Evolutionary conservation across 2,113 vertebrate species (phyloP).

Genomic region (Oncorhynchus clarkii): DNA sequence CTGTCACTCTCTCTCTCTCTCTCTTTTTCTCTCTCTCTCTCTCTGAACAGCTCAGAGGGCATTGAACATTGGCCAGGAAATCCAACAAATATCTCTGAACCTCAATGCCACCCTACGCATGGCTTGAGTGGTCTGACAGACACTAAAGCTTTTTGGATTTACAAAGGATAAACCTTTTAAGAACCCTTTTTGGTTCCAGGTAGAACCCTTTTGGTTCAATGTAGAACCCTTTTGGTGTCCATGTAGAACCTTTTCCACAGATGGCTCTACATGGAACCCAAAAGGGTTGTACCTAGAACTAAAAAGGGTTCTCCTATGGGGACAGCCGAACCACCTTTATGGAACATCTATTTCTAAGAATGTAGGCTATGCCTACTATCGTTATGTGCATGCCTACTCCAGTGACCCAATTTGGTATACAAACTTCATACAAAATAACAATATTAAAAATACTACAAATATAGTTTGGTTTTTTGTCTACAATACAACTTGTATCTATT

Average conservation of each 20-base stretch:
- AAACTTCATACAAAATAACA: background rate
- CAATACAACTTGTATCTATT: background rate
- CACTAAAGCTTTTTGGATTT: background rate
- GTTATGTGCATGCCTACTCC: no score
- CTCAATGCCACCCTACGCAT: slow-evolving; percentile 15
- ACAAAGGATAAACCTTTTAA: background rate
- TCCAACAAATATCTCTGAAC: slow-evolving; percentile 32
- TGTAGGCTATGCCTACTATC: no score
- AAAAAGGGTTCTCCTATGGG: no score
- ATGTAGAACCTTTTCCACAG: no score
- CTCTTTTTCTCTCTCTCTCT: background rate
- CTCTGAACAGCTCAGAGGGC: background rate
- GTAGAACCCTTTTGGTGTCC: no score
- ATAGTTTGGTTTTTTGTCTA: background rate
- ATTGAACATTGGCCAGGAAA: slow-evolving; percentile 24
- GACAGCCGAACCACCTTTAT: no score
- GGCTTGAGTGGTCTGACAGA: background rate
- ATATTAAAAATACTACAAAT: background rate
- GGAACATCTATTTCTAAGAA: no score
- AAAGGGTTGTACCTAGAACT: no score
- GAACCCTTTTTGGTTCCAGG: no score
- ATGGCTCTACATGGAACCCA: no score
- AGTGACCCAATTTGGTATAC: no score
- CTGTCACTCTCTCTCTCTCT: background rate
- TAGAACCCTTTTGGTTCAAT: no score